A percentile compares a stretch with the other conserved stretches of the same genome.
phyloP scores from a whole-genome alignment of 2,888 invertebrate species.

The Stenichneumon culpator region DNA sequence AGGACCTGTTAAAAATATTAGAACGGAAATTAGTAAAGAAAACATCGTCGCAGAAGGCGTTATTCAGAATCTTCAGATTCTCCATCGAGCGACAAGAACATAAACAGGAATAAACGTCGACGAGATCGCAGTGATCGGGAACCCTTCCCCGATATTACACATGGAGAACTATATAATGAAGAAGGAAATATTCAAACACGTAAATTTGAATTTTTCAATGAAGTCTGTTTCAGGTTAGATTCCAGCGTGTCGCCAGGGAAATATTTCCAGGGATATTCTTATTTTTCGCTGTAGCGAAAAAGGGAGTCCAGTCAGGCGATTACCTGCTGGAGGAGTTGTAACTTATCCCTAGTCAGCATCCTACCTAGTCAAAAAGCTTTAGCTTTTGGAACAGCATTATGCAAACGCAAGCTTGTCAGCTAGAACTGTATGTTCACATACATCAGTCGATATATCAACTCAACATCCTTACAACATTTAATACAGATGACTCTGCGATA shows the following conservation, averaged over 20 bases:
- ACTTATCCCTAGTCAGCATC: conserved; percentile 13
- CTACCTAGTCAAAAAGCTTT: neutral
- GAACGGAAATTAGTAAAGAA: conserved; percentile 27
- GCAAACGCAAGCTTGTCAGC: neutral
- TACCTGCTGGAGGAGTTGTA: conserved; percentile 39
- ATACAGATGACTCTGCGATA: no score
- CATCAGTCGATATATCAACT: no score
- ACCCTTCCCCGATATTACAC: neutral
- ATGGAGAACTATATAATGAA: neutral
- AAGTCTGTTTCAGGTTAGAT: conserved; percentile 10
- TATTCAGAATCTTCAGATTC: neutral
- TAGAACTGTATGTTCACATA: no score
- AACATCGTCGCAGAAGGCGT: conserved; percentile 13
- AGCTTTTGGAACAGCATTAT: neutral
- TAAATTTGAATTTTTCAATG: conserved; percentile 1
- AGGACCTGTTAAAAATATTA: conserved; percentile 2
- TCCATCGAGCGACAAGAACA: neutral
- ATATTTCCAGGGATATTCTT: neutral
- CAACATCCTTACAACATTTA: no score
- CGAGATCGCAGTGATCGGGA: neutral
- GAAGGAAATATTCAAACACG: neutral
- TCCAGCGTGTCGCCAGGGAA: neutral
- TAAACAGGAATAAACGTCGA: neutral
- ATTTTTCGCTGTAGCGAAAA: conserved; percentile 36
- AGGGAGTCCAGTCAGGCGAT: conserved; percentile 13